These are phyloP conservation scores for Halictus ligatus DNA, from an alignment of 2,888 invertebrate genomes.

Conservation along the genomic window DNA sequence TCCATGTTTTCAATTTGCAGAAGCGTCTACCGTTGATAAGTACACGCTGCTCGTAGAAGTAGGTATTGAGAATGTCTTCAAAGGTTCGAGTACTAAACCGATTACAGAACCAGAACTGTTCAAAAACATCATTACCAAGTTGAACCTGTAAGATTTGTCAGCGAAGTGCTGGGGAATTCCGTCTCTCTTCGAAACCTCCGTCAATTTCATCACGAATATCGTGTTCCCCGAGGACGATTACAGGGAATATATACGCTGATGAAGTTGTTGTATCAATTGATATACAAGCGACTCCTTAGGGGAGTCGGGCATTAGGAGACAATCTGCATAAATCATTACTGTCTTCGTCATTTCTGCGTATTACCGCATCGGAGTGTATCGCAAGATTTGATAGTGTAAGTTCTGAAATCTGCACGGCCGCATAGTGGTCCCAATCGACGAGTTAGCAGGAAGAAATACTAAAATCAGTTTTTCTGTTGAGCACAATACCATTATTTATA, in stretches of 20 bases:
- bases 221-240: conserved; percentile 52
- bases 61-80: not conserved
- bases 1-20: not conserved
- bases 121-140: conserved; percentile 49
- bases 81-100: conserved; percentile 7
- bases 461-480: too few relatives aligned
- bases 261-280: conserved; percentile 12
- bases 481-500: too few relatives aligned
- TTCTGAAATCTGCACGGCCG: too few relatives aligned
- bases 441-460: too few relatives aligned
- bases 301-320: not conserved
- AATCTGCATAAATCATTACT: conserved; percentile 14
- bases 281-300: not conserved
- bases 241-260: conserved; percentile 32
- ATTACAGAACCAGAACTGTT: conserved; percentile 18
- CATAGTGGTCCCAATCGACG: too few relatives aligned
- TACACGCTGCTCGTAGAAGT: not conserved
- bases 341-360: not conserved
- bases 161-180: conserved; percentile 30
- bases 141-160: conserved; percentile 37
- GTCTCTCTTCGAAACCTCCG: conserved; percentile 9
- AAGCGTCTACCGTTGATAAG: not conserved
- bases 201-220: conserved; percentile 41
- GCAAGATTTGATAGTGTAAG: not conserved
- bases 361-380: not conserved